Base-by-base conservation (phyloP, 1,140 invertebrate species). In the Scylla paramamosain region DNA sequence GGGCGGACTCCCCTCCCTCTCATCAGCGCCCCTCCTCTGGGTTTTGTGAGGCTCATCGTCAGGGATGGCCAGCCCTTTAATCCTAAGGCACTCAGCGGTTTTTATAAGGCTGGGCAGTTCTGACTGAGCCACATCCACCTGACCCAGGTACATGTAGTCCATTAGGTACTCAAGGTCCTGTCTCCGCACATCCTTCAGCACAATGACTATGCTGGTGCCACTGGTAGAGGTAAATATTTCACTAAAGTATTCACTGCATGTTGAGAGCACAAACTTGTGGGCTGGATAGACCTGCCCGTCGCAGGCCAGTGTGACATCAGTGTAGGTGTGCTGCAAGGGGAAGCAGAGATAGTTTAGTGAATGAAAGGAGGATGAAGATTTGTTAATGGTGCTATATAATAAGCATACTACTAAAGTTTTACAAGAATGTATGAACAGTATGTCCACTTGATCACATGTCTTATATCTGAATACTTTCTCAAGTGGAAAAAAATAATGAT, bases 1-100 rank as follows among this genome's bases (percentile, higher is more conserved):
- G n/a, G 95, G 95, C 52, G 52, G 52, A 46, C 95, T 95, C 20
- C 86, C 84, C 31, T 93, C 95, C 39, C 87, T 48, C 28, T 93
- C 95, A 0, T 95, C 95, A 7, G 91, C 32, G 14, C 32, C 84
- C 67, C 92, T 95, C 45, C 91, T 89, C 4, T 45, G 25, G 14
- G 91, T 88, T 39, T 89, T 92, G 28, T 89, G 95, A 10, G 95
- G 95, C 91, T 95, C 95, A 93, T 95, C 95, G 83, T 95, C 95
- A 31, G 95, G 95, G 32, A 95, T 95, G 86, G 95, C 95, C 86
- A 95, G 84, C 45, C 95, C 95, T 88, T 95, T 95, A 39, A 95
- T 95, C 83, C 92, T 95, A 93, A 95, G 95, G 95, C 95, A 95
- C 95, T 95, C 95, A 31, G 95, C 95, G 92, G 95, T 95, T 82